Evolutionary conservation across 2,888 invertebrate genomes (phyloP).

Genomic region (Dendrolimus pini): DNA sequence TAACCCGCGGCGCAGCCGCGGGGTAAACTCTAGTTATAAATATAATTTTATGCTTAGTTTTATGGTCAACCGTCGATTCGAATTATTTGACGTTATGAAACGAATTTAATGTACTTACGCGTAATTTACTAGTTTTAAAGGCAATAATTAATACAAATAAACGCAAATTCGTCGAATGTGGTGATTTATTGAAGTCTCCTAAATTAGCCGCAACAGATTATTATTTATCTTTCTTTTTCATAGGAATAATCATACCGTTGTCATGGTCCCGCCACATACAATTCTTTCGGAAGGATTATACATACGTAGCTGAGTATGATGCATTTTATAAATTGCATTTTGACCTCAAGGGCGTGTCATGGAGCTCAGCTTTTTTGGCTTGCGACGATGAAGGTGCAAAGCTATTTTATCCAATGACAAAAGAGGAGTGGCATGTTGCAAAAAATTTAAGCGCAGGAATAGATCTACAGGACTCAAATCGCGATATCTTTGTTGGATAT

Average conservation of each 20-base stretch:
- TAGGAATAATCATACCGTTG: slow-evolving; percentile 15
- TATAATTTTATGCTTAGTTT: no score
- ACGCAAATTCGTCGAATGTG: no score
- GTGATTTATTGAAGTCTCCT: no score
- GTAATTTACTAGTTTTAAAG: no score
- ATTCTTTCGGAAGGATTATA: slow-evolving; percentile 38
- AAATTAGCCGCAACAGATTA: no score
- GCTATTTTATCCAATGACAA: slow-evolving; percentile 32
- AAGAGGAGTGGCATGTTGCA: slow-evolving; percentile 29
- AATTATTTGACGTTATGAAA: no score
- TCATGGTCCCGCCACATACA: slow-evolving; percentile 17
- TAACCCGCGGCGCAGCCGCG: no score
- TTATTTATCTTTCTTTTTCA: slow-evolving; percentile 2
- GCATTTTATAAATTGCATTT: slow-evolving; percentile 39
- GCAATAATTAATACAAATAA: no score
- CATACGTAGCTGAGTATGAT: slow-evolving; percentile 28
- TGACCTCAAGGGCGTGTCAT: slow-evolving; percentile 19
- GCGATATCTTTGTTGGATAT: slow-evolving; percentile 32
- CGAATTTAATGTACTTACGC: no score
- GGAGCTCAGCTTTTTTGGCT: slow-evolving; percentile 25
- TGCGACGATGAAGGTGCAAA: slow-evolving; percentile 35
- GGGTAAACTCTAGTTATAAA: no score
- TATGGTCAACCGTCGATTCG: no score
- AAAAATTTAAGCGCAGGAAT: slow-evolving; percentile 20
- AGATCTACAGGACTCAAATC: slow-evolving; percentile 16